phyloP scores from a whole-genome alignment of 2,888 invertebrate genomes.

The Sarcophaga caerulescens region DNA sequence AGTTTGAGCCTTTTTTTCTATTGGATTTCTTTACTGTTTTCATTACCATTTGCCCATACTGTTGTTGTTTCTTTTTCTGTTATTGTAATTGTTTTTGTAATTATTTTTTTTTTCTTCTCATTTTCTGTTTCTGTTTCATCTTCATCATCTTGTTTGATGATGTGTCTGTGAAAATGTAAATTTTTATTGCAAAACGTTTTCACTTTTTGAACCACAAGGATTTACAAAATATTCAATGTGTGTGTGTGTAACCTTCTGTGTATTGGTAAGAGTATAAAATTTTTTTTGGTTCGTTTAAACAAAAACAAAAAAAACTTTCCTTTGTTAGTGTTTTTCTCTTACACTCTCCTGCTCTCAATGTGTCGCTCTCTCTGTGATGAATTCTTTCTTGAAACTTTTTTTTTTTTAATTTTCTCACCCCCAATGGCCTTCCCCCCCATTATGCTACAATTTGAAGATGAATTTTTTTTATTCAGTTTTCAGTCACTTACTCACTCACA shows the following conservation, averaged over 20 bases:
- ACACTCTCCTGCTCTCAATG: not conserved
- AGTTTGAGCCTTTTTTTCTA: not conserved
- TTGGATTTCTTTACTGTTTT: not conserved
- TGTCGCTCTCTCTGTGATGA: not conserved
- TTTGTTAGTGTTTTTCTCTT: not conserved
- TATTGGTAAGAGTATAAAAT: not conserved
- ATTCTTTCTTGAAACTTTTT: conserved; percentile 8
- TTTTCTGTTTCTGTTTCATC: not conserved
- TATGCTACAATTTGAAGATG: conserved; percentile 44
- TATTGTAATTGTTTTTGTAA: not conserved
- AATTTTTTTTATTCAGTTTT: conserved; percentile 29
- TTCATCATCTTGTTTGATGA: too few species aligned
- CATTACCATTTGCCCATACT: not conserved
- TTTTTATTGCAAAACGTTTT: conserved; percentile 44
- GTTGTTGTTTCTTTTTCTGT: not conserved
- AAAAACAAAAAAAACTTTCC: not conserved
- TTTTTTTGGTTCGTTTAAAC: not conserved
- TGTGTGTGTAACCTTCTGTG: not conserved
- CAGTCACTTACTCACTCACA: too few species aligned
- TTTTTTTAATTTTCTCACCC: conserved; percentile 1
- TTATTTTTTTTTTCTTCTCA: not conserved
- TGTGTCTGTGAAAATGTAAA: conserved; percentile 51
- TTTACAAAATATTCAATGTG: conserved; percentile 20
- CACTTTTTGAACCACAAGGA: conserved; percentile 51
- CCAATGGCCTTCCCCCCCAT: not conserved